Evolutionary conservation across 2,888 invertebrate species (phyloP), one percentile per base, ranked within the genome.

Genomic region (Penaeus monodon): DNA sequence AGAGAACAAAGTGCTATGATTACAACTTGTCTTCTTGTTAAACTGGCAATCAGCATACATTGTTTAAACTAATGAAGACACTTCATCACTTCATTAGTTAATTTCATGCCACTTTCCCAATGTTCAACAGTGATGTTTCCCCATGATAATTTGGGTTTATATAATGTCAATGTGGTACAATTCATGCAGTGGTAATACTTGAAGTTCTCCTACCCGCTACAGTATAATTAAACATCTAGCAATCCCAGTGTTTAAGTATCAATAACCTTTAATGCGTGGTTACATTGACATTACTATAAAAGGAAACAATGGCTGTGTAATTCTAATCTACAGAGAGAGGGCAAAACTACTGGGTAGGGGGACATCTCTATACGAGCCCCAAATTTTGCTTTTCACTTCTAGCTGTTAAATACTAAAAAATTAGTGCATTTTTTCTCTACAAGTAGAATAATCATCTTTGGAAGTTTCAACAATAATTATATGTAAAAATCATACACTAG

Each of bases 141-240:
- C 86, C 86, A 87, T 87, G 79, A 87, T 83, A 87, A 78, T 73
- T 79, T 84, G 74, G 77, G n/a, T n/a, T 64, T 88, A 84, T 80
- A 81, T 88, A 88, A 70, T 84, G 84, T 84, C 81, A 84, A 88
- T 84, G 84, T 84, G 84, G 84, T 84, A 88, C 81, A 81, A 80
- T 84, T 84, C 88, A 88, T 88, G 88, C 88, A 88, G 88, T 88
- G 88, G 88, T 88, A 88, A 88, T 88, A 88, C 88, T 88, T 88
- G 49, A 77, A 88, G 84, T 84, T 77, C 65, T 84, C 77, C 88
- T 88, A 88, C 80, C 73, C 73, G 66, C 84, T 88, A 87, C 86
- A 87, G 83, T 83, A 87, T 87, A 87, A 87, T 82, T 82, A 63
- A 87, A 87, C 86, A 87, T 83, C 82, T 82, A 87, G 78, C 86